These are phyloP conservation scores for Mythimna albipuncta DNA, from an alignment of 2,888 invertebrate species.

Conservation along the genomic window DNA sequence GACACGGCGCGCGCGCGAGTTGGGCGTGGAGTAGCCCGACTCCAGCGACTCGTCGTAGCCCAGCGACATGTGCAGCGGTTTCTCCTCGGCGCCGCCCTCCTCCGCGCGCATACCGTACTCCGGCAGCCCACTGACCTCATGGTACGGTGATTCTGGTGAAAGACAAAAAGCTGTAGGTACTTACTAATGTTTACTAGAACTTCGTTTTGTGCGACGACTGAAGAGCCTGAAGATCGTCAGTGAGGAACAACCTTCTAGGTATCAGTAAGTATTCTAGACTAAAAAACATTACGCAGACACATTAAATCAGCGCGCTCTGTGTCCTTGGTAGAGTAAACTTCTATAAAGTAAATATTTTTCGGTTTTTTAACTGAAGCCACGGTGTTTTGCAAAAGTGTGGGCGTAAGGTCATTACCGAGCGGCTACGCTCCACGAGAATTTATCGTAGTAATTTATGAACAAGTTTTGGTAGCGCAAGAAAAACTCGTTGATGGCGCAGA, in stretches of 20 bases:
- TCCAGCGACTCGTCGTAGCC: constrained; percentile 98
- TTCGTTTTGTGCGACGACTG: not conserved
- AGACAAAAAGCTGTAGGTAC: constrained; percentile 18
- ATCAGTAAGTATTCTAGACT: not conserved
- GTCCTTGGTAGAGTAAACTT: constrained; percentile 2
- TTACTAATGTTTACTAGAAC: not conserved
- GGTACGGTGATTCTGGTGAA: constrained; percentile 96
- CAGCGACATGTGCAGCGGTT: constrained; percentile 96
- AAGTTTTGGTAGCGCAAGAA: constrained; percentile 37
- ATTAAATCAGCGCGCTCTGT: not conserved
- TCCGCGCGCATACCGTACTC: constrained; percentile 95
- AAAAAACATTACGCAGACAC: not conserved
- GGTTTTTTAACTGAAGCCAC: constrained; percentile 21
- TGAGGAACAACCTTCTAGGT: not conserved
- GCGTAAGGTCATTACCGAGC: constrained; percentile 46
- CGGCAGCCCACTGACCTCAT: constrained; percentile 97
- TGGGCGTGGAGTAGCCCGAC: constrained; percentile 98
- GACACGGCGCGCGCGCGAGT: constrained; percentile 97
- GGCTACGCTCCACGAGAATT: constrained; percentile 34
- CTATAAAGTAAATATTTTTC: constrained; percentile 14
- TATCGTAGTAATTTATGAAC: constrained; percentile 53
- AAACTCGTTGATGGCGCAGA: constrained; percentile 17
- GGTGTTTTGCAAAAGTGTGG: constrained; percentile 34
- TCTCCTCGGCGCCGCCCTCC: constrained; percentile 93
- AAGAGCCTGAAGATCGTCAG: not conserved